A percentile compares a stretch with the other conserved stretches of the same genome.
Conservation (phyloP, 2,888 invertebrate genomes). For the Nomada fabriciana region DNA sequence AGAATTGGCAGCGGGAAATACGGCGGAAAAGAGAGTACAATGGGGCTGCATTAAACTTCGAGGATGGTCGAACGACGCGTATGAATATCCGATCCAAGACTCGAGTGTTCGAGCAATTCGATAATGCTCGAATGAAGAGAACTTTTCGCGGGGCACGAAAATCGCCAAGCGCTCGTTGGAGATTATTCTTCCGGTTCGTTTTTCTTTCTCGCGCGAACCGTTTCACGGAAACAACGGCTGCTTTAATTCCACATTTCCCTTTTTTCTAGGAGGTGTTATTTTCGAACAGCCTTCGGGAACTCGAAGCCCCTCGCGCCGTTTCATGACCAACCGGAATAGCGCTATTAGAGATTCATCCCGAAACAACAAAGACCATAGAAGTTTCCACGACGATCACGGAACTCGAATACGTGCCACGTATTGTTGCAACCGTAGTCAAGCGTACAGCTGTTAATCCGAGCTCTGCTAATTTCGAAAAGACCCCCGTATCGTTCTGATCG, state of each 20-base stretch:
- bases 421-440: conserved; percentile 15
- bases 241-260: too few relatives aligned
- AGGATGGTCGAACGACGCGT: background rate
- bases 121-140: conserved; percentile 15
- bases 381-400: conserved; percentile 4
- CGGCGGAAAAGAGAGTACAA: background rate
- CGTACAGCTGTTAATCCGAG: conserved; percentile 8
- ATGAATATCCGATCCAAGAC: background rate
- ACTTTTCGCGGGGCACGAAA: background rate
- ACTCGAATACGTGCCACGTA: background rate
- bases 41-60: background rate
- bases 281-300: background rate
- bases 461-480: conserved; percentile 42
- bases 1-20: background rate
- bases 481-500: conserved; percentile 21
- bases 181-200: background rate
- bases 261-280: background rate
- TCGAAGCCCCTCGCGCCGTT: background rate
- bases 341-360: background rate
- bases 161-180: background rate
- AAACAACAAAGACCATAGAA: conserved; percentile 4
- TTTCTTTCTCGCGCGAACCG: too few relatives aligned
- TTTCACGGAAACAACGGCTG: too few relatives aligned
- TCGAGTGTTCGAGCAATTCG: background rate
- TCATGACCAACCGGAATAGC: background rate